Conservation (phyloP, 2,797 vertebrate species). For the Eulemur coronatus region DNA sequence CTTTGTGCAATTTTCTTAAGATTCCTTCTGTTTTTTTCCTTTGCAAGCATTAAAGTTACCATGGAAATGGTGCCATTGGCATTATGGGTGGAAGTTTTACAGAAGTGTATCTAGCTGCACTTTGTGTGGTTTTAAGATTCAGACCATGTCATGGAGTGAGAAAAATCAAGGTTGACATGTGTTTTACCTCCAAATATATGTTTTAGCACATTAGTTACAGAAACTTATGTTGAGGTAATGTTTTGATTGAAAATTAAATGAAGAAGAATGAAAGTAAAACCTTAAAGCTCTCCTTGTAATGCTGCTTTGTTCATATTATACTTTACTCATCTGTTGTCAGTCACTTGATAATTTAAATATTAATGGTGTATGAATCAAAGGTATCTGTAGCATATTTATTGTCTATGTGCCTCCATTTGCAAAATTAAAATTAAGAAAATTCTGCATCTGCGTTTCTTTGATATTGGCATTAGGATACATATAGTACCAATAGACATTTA, state of each 20-base stretch:
- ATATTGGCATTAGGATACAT: not conserved
- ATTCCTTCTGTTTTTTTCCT: slow-evolving; percentile 65
- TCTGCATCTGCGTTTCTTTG: not conserved
- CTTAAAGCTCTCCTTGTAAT: slow-evolving; percentile 46
- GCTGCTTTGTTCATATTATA: not conserved
- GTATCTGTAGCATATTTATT: not conserved
- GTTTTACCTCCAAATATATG: slow-evolving; percentile 35
- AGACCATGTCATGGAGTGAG: slow-evolving; percentile 48
- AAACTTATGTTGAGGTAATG: slow-evolving; percentile 12
- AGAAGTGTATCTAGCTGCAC: slow-evolving; percentile 1
- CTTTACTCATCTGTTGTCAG: not conserved
- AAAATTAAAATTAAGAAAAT: slow-evolving; percentile 23
- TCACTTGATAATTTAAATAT: not conserved
- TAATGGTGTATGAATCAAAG: not conserved
- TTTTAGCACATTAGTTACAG: slow-evolving; percentile 58
- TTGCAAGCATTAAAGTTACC: slow-evolving; percentile 70
- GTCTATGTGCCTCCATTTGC: not conserved
- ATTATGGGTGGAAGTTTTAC: slow-evolving; percentile 31
- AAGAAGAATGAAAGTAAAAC: slow-evolving; percentile 59
- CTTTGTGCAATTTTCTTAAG: slow-evolving; percentile 74
- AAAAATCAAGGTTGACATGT: slow-evolving; percentile 52
- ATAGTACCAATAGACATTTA: not conserved
- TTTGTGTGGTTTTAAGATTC: slow-evolving; percentile 67
- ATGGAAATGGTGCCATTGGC: slow-evolving; percentile 69
- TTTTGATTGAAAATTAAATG: slow-evolving; percentile 62